Percentiles rank a stretch among this genome's conserved stretches.
Conservation (phyloP, 2,797 vertebrate genomes). For the Carduelis carduelis region DNA sequence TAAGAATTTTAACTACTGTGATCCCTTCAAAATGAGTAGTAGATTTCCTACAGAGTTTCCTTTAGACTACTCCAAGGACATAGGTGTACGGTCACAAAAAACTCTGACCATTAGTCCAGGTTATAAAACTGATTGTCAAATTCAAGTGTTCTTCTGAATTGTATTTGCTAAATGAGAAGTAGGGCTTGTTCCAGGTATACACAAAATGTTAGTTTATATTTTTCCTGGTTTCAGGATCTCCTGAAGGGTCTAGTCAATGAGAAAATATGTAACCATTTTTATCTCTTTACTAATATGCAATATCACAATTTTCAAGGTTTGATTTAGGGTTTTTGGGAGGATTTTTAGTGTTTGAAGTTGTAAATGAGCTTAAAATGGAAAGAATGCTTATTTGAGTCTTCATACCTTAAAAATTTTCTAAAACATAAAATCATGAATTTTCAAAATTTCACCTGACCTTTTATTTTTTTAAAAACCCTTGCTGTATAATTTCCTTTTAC, state of each 20-base stretch:
- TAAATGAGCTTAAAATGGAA: background rate
- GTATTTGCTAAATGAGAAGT: background rate
- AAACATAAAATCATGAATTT: background rate
- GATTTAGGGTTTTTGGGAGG: fast-evolving
- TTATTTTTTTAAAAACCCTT: background rate
- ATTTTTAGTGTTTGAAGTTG: background rate
- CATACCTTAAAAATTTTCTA: background rate
- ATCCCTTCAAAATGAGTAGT: background rate
- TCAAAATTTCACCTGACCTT: background rate
- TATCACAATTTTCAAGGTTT: background rate
- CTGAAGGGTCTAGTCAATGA: background rate
- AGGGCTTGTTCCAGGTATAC: background rate
- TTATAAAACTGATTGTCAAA: background rate
- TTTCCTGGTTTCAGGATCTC: background rate
- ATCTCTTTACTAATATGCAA: background rate
- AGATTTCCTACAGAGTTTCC: background rate
- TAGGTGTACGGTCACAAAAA: background rate
- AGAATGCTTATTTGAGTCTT: background rate
- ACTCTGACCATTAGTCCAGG: background rate
- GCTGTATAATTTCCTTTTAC: background rate
- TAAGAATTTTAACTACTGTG: background rate
- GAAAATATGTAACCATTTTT: background rate
- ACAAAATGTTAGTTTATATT: background rate
- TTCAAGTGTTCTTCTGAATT: background rate
- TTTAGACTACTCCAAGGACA: background rate